Percentiles rank a stretch among this genome's conserved stretches.
Evolutionary conservation across 1,140 invertebrate genomes (phyloP).

Genomic region (Heliconius hewitsoni): DNA sequence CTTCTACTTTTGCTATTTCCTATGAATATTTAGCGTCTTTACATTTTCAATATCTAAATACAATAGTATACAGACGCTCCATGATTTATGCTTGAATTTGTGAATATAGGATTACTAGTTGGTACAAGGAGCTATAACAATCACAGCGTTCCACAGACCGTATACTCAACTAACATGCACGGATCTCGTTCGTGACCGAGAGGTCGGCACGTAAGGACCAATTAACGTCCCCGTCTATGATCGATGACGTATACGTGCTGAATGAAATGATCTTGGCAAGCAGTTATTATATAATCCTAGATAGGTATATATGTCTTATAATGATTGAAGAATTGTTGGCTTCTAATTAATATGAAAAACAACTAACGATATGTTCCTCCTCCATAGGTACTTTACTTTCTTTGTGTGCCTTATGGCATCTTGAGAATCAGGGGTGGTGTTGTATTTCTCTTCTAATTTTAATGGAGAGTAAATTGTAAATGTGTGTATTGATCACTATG

Average conservation of each 20-base stretch:
- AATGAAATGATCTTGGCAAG: conserved; percentile 3
- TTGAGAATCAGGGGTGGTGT: too few species aligned
- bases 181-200: conserved; percentile 9
- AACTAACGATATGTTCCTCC: too few species aligned
- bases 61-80: too few species aligned
- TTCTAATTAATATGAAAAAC: too few species aligned
- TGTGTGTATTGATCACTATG: too few species aligned
- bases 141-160: background rate
- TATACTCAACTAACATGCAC: conserved; percentile 4
- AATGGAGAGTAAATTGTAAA: too few species aligned
- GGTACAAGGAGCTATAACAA: background rate
- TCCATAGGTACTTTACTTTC: too few species aligned
- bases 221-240: conserved; percentile 12
- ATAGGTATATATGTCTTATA: background rate
- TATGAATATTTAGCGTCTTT: too few species aligned
- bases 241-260: conserved; percentile 5
- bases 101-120: background rate
- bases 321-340: background rate
- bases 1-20: too few species aligned
- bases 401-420: too few species aligned
- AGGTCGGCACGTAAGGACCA: conserved; percentile 11
- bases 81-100: background rate
- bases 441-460: too few species aligned
- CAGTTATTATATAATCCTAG: background rate
- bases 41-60: too few species aligned